These are phyloP conservation scores for Drepana arcuata DNA, from an alignment of 1,140 invertebrate genomes.

Conservation along the genomic window DNA sequence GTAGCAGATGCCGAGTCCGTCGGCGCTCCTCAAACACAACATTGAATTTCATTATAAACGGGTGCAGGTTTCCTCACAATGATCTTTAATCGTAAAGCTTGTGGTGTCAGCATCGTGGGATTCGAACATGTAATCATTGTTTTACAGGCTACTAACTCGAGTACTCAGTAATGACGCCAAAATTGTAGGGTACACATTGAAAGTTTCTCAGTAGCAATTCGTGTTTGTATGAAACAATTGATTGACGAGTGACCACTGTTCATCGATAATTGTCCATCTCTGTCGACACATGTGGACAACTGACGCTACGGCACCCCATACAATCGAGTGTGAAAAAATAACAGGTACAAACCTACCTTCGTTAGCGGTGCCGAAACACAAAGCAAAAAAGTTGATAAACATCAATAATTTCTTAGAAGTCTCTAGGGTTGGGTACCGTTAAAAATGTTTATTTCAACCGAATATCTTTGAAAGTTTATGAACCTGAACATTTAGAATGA, in stretches of 20 bases:
- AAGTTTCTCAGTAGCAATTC: constrained; percentile 13
- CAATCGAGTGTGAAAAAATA: constrained; percentile 27
- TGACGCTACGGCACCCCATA: constrained; percentile 25
- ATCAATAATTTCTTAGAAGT: constrained; percentile 62
- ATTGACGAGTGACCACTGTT: constrained; percentile 44
- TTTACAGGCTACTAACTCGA: too few species aligned
- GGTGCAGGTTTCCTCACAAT: too few species aligned
- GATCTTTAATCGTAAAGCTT: too few species aligned
- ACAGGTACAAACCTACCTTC: constrained; percentile 46
- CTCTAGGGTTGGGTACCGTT: constrained; percentile 22
- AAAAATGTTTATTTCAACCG: constrained; percentile 38
- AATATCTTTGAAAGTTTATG: constrained; percentile 56
- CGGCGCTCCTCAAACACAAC: too few species aligned
- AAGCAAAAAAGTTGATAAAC: constrained; percentile 48
- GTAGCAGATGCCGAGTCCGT: too few species aligned
- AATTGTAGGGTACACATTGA: not conserved
- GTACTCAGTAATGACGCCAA: not conserved
- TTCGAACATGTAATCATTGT: too few species aligned
- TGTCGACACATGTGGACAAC: constrained; percentile 36
- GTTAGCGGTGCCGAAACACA: constrained; percentile 50
- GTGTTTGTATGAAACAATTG: too few species aligned
- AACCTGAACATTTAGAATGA: constrained; percentile 35
- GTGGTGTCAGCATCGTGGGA: too few species aligned
- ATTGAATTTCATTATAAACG: too few species aligned
- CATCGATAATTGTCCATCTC: constrained; percentile 54